Conservation (phyloP, 2,797 vertebrate species). For the Takifugu ocellatus region DNA sequence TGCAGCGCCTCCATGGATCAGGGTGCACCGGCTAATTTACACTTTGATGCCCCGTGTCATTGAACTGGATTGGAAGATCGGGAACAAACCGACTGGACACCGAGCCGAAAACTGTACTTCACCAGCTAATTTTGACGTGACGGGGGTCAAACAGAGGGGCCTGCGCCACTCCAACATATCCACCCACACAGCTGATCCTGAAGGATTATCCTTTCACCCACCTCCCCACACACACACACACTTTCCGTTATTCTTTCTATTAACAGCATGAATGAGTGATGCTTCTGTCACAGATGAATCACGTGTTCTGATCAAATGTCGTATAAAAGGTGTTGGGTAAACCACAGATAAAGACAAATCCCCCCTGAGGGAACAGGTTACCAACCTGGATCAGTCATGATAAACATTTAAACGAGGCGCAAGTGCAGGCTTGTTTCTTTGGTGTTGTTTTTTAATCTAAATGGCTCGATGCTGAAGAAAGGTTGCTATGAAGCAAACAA, state of each 20-base stretch:
- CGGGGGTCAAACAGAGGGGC: constrained; percentile 12
- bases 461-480: too few relatives aligned
- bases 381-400: background rate
- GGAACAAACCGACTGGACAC: too few relatives aligned
- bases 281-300: constrained; percentile 33
- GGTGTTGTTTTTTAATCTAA: too few relatives aligned
- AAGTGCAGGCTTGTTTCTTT: too few relatives aligned
- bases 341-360: constrained; percentile 21
- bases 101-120: too few relatives aligned
- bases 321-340: constrained; percentile 23
- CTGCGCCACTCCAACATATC: constrained; percentile 63
- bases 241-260: constrained; percentile 40
- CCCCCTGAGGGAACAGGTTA: background rate
- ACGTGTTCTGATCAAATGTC: constrained; percentile 33
- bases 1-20: too few relatives aligned
- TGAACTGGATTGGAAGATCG: too few relatives aligned
- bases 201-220: constrained; percentile 60
- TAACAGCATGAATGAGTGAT: constrained; percentile 50
- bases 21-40: too few relatives aligned
- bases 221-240: constrained; percentile 3
- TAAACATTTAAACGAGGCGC: background rate
- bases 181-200: constrained; percentile 75
- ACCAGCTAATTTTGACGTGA: too few relatives aligned
- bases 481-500: background rate
- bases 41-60: too few relatives aligned